These are phyloP conservation scores for Brevimyrus niger DNA, from an alignment of 2,113 vertebrate genomes.

Conservation along the genomic window DNA sequence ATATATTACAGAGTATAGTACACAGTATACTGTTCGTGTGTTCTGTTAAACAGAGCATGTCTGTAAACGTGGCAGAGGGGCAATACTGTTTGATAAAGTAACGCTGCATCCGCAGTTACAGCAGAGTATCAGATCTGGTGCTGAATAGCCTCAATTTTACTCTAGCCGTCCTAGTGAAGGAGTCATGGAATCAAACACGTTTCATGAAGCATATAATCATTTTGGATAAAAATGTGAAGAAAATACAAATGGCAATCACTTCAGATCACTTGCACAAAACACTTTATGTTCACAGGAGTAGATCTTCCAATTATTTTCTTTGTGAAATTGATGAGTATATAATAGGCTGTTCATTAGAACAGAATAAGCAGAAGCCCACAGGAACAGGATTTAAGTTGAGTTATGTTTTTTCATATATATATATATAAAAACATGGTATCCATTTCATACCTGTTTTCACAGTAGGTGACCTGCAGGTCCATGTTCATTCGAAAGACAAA, in stretches of 20 bases:
- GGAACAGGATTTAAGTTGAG: background rate
- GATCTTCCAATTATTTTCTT: background rate
- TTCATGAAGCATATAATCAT: background rate
- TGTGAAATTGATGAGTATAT: background rate
- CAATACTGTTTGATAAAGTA: background rate
- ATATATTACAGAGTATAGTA: background rate
- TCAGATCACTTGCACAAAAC: background rate
- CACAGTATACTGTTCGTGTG: background rate
- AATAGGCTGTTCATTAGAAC: background rate
- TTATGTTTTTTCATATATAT: background rate
- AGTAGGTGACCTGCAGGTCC: conserved; percentile 82
- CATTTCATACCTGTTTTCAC: conserved; percentile 74
- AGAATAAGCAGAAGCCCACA: background rate
- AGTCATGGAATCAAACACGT: background rate
- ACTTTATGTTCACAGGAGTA: background rate
- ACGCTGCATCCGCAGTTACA: background rate
- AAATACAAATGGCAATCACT: conserved; percentile 1
- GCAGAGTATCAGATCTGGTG: background rate
- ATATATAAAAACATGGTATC: background rate
- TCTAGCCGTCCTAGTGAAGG: background rate
- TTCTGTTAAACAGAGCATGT: background rate
- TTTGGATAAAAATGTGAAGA: background rate
- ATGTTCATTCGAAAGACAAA: conserved; percentile 85
- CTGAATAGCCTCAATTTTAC: background rate
- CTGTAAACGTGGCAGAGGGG: background rate